Percentiles rank a stretch among this genome's conserved stretches.
Evolutionary conservation across 2,113 vertebrate species (phyloP).

Genomic region (Australoheros scitulus): DNA sequence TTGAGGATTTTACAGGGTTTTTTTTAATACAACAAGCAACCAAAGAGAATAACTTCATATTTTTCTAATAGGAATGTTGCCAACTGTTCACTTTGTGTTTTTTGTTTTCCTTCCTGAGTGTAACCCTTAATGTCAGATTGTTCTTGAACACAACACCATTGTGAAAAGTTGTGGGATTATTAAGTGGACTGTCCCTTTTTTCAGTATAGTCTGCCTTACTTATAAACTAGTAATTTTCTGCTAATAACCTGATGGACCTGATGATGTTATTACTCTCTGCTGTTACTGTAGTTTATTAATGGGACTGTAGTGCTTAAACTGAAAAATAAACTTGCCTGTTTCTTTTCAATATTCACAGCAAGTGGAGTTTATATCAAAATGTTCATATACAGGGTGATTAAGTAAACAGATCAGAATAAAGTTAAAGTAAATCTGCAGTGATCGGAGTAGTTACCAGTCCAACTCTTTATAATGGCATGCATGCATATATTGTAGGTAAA

Average conservation of each 20-base stretch:
- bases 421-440: neutral
- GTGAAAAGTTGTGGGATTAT: neutral
- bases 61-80: neutral
- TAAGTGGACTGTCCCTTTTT: neutral
- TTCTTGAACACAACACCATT: neutral
- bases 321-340: constrained; percentile 17
- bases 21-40: neutral
- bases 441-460: neutral
- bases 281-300: neutral
- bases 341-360: neutral
- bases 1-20: neutral
- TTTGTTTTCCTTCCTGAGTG: neutral
- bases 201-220: neutral
- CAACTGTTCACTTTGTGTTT: neutral
- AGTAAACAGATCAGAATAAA: neutral
- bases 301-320: neutral
- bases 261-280: neutral
- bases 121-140: neutral
- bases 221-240: neutral
- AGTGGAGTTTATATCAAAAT: neutral
- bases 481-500: neutral
- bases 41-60: neutral
- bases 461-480: neutral
- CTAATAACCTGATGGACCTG: constrained; percentile 16
- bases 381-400: neutral